Percentiles rank a stretch among this genome's conserved stretches.
Conservation (phyloP, 2,113 vertebrate genomes). For the Anseranas semipalmata region DNA sequence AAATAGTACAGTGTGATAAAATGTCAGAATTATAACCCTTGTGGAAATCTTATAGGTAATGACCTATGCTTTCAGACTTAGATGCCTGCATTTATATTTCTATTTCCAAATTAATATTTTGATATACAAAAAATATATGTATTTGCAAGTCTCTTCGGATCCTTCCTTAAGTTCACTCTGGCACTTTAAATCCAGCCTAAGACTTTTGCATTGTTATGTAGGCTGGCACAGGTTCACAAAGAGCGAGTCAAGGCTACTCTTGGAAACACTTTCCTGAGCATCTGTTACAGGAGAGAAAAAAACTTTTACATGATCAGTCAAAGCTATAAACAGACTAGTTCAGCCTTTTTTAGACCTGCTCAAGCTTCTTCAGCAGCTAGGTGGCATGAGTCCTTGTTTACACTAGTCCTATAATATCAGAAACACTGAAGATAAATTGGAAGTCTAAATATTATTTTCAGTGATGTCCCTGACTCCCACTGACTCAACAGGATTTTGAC, state of each 20-base stretch:
- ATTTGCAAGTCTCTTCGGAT: background rate
- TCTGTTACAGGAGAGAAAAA: background rate
- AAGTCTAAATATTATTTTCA: background rate
- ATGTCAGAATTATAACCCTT: background rate
- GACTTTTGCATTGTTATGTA: background rate
- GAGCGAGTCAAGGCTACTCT: accelerated
- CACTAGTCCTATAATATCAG: background rate
- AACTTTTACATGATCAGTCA: background rate
- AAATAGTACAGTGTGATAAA: accelerated
- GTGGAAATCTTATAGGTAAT: background rate
- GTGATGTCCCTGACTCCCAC: background rate
- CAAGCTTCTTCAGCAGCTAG: background rate
- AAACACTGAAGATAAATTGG: background rate
- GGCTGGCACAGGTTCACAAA: background rate
- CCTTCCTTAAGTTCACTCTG: background rate
- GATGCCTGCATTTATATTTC: background rate
- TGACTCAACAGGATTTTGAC: accelerated
- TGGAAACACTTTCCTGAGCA: background rate
- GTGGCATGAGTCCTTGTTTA: background rate
- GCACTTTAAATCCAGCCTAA: background rate
- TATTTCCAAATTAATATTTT: background rate
- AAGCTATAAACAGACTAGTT: background rate
- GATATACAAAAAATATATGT: background rate
- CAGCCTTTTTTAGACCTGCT: background rate
- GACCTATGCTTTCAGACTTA: accelerated